These are phyloP conservation scores for Tragelaphus imberbis DNA, from an alignment of 2,113 vertebrate species.

Conservation along the genomic window DNA sequence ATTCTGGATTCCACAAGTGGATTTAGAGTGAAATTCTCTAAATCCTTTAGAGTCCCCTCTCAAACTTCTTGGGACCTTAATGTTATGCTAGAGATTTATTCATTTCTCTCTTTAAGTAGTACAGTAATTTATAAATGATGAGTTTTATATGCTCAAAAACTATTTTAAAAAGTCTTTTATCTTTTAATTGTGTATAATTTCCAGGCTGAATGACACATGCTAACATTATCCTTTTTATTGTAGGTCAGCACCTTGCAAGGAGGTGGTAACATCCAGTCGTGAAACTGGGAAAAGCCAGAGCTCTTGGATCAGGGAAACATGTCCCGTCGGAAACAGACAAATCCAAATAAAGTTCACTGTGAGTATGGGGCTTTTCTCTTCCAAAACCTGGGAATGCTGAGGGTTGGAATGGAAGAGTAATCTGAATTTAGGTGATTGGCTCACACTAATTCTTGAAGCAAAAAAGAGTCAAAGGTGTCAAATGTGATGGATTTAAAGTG, in stretches of 20 bases:
- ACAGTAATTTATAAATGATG: constrained; percentile 33
- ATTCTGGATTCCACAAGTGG: constrained; percentile 29
- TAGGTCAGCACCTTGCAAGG: constrained; percentile 75
- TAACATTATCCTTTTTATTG: constrained; percentile 49
- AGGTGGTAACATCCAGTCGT: constrained; percentile 55
- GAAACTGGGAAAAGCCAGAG: constrained; percentile 69
- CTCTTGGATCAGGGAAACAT: constrained; percentile 78
- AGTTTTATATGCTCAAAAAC: constrained; percentile 9
- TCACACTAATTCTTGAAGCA: constrained; percentile 4
- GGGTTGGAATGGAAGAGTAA: neutral
- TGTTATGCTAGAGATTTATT: neutral
- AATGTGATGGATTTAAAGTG: constrained; percentile 17
- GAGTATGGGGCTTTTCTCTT: constrained; percentile 73
- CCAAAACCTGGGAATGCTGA: neutral
- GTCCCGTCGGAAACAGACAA: constrained; percentile 88
- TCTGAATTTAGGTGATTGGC: neutral
- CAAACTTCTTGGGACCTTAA: constrained; percentile 22
- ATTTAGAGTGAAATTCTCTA: constrained; percentile 36
- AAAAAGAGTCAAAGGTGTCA: neutral
- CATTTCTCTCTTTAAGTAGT: neutral
- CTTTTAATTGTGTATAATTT: constrained; percentile 47
- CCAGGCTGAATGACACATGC: neutral
- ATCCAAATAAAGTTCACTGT: constrained; percentile 89
- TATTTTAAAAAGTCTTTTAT: neutral
- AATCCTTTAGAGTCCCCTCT: constrained; percentile 14